Percentiles rank a stretch among this genome's conserved stretches.
These are phyloP conservation scores for Delichon dasypus DNA, from an alignment of 2,797 vertebrate genomes.

Conservation along the genomic window DNA sequence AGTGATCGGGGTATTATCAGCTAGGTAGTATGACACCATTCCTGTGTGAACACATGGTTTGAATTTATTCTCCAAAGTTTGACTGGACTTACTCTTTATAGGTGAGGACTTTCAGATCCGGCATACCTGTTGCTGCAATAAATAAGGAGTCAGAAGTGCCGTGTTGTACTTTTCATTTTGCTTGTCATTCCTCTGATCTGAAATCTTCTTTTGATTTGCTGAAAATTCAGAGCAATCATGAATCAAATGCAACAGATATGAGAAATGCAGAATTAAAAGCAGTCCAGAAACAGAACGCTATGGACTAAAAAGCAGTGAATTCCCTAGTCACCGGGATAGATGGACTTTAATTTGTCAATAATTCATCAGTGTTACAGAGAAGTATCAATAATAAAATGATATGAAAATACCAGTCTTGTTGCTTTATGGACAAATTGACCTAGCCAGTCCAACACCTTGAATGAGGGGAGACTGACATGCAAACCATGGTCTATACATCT, in stretches of 20 bases:
- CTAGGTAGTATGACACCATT: background rate
- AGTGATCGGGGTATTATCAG: background rate
- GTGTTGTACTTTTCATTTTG: background rate
- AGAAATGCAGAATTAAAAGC: background rate
- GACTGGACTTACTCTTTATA: background rate
- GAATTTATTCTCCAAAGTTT: background rate
- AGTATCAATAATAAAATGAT: background rate
- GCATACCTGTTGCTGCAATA: background rate
- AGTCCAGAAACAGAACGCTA: background rate
- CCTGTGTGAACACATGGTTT: background rate
- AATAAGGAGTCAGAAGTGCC: background rate
- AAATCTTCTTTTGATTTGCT: slow-evolving; percentile 5
- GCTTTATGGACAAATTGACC: slow-evolving; percentile 11
- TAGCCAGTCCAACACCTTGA: slow-evolving; percentile 52
- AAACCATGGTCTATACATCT: slow-evolving; percentile 54
- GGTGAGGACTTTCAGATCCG: background rate
- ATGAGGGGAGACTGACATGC: slow-evolving; percentile 54
- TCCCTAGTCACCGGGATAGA: background rate
- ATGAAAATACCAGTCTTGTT: background rate
- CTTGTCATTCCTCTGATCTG: background rate
- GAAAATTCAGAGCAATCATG: background rate
- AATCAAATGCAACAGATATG: background rate
- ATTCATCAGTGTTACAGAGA: background rate
- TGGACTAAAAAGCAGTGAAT: background rate
- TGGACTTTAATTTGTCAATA: background rate